Evolutionary conservation across 2,888 invertebrate genomes (phyloP).

Genomic region (Epistrophe grossulariae): DNA sequence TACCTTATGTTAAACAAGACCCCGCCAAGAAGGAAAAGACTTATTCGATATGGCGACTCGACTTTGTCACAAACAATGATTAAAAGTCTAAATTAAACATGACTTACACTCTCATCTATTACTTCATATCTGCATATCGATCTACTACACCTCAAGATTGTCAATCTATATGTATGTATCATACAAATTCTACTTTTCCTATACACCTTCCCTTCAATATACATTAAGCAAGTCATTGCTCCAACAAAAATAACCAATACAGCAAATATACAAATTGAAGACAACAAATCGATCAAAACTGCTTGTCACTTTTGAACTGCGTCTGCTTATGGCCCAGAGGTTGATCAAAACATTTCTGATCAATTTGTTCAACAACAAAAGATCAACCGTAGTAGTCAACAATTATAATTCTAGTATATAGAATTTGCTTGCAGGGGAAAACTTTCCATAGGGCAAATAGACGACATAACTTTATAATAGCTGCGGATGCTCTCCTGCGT

Average conservation of each 20-base stretch:
- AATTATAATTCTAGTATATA: conserved; percentile 3
- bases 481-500: conserved; percentile 15
- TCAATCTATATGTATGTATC: background rate
- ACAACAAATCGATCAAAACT: conserved; percentile 58
- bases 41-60: background rate
- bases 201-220: background rate
- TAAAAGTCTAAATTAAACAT: background rate
- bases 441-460: conserved; percentile 52
- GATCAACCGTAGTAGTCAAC: background rate
- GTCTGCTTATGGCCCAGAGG: conserved; percentile 14
- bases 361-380: conserved; percentile 65
- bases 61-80: background rate
- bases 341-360: conserved; percentile 68
- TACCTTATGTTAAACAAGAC: background rate
- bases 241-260: background rate
- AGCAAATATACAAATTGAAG: conserved; percentile 11
- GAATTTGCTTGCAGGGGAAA: conserved; percentile 20
- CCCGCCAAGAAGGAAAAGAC: too few relatives aligned
- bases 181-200: background rate
- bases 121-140: background rate
- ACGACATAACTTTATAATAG: background rate
- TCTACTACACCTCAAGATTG: background rate
- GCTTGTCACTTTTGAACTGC: conserved; percentile 38
- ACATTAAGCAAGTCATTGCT: conserved; percentile 3
- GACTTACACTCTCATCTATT: background rate